phyloP scores from a whole-genome alignment of 2,113 vertebrate species.

The Cyprinodon tularosa region DNA sequence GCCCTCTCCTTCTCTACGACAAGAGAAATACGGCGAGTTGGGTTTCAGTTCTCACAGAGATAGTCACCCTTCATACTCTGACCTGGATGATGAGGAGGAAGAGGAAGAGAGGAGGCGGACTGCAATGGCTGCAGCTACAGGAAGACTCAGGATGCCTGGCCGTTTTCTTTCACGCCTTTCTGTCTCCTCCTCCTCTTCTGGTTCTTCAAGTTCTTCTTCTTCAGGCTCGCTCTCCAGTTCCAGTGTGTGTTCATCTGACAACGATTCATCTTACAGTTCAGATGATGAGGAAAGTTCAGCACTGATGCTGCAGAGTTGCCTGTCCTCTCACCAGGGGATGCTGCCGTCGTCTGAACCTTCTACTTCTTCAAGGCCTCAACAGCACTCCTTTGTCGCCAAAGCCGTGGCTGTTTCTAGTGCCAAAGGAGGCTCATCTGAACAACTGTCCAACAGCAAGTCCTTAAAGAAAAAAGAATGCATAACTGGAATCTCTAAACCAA shows the following conservation, averaged over 20 bases:
- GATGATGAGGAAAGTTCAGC: conserved; percentile 92
- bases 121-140: conserved; percentile 69
- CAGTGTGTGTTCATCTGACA: conserved; percentile 94
- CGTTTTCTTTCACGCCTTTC: conserved; percentile 91
- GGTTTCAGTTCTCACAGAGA: conserved; percentile 90
- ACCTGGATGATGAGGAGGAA: conserved; percentile 84
- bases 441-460: conserved; percentile 67
- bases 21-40: conserved; percentile 80
- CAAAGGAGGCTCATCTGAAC: conserved; percentile 77
- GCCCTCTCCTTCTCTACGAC: conserved; percentile 70
- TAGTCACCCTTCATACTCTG: conserved; percentile 92
- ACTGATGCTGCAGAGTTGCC: conserved; percentile 91
- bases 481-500: conserved; percentile 77
- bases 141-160: conserved; percentile 82
- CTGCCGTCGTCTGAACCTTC: conserved; percentile 85
- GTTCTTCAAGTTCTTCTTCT: conserved; percentile 92
- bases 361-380: conserved; percentile 73
- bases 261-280: conserved; percentile 95
- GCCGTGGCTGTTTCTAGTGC: conserved; percentile 77
- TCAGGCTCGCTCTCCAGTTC: conserved; percentile 94
- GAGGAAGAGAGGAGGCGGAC: conserved; percentile 74
- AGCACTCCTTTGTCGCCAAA: conserved; percentile 90
- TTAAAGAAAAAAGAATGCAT: conserved; percentile 88
- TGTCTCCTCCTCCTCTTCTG: conserved; percentile 93
- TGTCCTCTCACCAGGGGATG: conserved; percentile 88